Base-by-base conservation (phyloP, 2,888 invertebrate genomes). In the Tanytarsus gracilentus region DNA sequence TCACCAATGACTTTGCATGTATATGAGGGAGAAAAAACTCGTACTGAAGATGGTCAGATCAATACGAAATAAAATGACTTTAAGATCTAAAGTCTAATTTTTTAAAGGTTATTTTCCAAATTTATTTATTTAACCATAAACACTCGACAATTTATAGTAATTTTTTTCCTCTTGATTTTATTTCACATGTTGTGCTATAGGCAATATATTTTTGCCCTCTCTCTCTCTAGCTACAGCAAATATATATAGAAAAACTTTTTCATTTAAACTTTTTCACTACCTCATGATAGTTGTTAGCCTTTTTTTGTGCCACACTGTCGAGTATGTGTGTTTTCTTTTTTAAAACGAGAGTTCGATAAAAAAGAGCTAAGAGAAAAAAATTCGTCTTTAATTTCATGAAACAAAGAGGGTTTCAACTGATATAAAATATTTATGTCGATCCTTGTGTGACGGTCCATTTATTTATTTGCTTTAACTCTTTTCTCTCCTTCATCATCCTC, bases 401-500 rank as follows among this genome's bases (percentile, higher is more conserved):
- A 44, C 44, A 44, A 40, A 40, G 18, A 11, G 44, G 21, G 21
- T 18, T 44, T 44, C 21, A 11, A 5, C 48, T 58, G 44, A 18
- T 58, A 27, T 48, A 29, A 58, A 58, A 58, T 58, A 48, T 58
- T 58, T 58, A 58, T 58, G 58, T 58, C 58, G 55, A 56, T 56
- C 55, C 33, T 39, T 56, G 36, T n/a, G n/a, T 56, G 55, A 56
- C 55, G 58, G 48, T 58, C 48, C 58, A 58, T 58, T 58, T 58
- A 58, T 58, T 58, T 58, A 58, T 58, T 58, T 58, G 58, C 29
- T 58, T 58, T 58, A 11, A 21, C 48, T 36, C 26, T 48, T 16
- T 21, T 3, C n/a, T 18, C 11, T 23, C 30, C 14, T 14, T 7
- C 36, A n/a, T n/a, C 36, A 36, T 14, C 16, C 36, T 36, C 14